Base-by-base conservation (phyloP, 2,113 vertebrate genomes). In the Vidua chalybeata region DNA sequence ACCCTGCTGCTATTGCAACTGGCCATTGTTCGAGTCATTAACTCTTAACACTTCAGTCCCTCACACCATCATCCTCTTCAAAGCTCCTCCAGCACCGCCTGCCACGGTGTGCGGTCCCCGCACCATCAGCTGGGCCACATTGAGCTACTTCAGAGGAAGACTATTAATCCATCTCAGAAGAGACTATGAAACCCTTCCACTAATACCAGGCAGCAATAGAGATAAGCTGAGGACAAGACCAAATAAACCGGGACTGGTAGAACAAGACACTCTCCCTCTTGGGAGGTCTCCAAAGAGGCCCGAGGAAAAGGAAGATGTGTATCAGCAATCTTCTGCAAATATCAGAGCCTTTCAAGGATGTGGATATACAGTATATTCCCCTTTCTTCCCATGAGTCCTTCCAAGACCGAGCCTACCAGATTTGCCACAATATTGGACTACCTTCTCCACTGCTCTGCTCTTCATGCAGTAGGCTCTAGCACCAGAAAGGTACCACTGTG, bases 71-170 rank as follows among this genome's bases (percentile, higher is more conserved):
- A 76, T 9, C 17, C 15, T 67, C 75, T 66, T 73, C 28, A 62
- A 66, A 82, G 31, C 41, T 85, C 55, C 55, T 90, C 67, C 35
- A 85, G 49, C 62, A 87, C 12, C 3, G 28, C 33, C 43, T 61
- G 35, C 19, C 30, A 10, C 13, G 8, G 10, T 37, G 37, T 27
- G 18, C 23, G 67, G 63, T 63, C 43, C 33, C 17, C 0, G 0
- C 13, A 46, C 11, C 61, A 52, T 55, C 73, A 84, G 23, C 76
- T 59, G 52, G 14, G 79, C n/a, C 35, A 56, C 30, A 48, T 2
- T 16, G 46, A 68, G 28, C 45, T n/a, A 10, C 33, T 66, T 84
- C 68, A 78, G 54, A 48, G 39, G 39, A 79, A 88, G 14, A 39
- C 0, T 51, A 15, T 24, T 63, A 56, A 59, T 61, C 7, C 1